These are phyloP conservation scores for Daubentonia madagascariensis DNA, from an alignment of 2,113 vertebrate species.

Conservation along the genomic window DNA sequence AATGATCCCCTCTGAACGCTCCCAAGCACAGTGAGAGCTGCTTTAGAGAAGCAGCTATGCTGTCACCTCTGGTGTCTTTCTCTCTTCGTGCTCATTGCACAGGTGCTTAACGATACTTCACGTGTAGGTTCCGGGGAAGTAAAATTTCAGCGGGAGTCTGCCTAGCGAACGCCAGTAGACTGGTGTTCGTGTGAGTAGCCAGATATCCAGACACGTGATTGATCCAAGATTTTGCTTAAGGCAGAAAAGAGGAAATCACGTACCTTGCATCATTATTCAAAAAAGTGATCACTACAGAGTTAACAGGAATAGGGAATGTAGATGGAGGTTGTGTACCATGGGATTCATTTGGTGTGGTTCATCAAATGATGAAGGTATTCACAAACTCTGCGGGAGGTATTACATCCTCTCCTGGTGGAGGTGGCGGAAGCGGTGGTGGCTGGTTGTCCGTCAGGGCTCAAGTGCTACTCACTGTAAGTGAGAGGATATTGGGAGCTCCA, in stretches of 20 bases:
- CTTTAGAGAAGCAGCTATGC: background rate
- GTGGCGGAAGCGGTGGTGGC: background rate
- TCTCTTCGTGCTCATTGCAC: background rate
- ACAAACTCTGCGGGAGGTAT: background rate
- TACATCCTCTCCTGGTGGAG: background rate
- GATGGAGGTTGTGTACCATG: background rate
- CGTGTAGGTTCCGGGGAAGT: background rate
- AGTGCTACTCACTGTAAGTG: background rate
- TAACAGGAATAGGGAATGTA: background rate
- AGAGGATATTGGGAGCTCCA: slow-evolving; percentile 29
- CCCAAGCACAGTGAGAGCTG: background rate
- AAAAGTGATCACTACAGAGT: background rate
- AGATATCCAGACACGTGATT: background rate
- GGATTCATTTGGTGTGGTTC: background rate
- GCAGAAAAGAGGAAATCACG: background rate
- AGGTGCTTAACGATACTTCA: background rate
- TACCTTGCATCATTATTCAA: background rate
- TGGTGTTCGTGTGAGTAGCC: background rate
- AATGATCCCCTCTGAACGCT: background rate
- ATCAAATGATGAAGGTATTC: background rate
- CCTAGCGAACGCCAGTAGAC: background rate
- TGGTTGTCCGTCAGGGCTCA: background rate
- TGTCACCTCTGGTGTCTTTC: background rate
- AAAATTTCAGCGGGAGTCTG: background rate
- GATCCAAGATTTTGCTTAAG: background rate